Evolutionary conservation across 2,888 invertebrate genomes (phyloP), one percentile per base, ranked within the genome.

Genomic region (Campaea margaritaria): DNA sequence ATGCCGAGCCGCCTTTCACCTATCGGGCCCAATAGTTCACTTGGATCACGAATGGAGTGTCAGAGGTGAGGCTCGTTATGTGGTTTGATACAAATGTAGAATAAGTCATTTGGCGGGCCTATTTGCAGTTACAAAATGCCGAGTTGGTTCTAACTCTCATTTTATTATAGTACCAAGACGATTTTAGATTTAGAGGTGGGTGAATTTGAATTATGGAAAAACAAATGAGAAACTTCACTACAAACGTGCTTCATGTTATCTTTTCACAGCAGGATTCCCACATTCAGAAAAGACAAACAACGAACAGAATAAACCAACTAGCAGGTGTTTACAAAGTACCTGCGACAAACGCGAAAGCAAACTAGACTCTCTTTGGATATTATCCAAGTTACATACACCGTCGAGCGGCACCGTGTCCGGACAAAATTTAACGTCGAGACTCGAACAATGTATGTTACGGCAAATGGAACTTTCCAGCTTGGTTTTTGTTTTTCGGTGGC

Each of bases 21-120:
- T 73, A 81, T 73, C 73, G 70, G 68, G 74, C 70, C 71, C 74
- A 81, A 82, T 80, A 85, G 84, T 84, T 85, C 85, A 83, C 75
- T 76, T 79, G 72, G 75, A 81, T 79, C 86, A 87, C 83, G 83
- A 75, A 72, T 68, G 63, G 65, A 67, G 49, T 78, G 86, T 83
- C 85, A 85, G 70, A 88, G 85, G 81, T 85, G 74, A 82, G 74
- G 67, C 75, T 75, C 75, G 74, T 77, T 75, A 74, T 57, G 49
- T 64, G 67, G 64, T 60, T 65, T 57, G 63, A 46, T 57, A 60
- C 51, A 21, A 64, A 60, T 63, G 39, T 46, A 48, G 55, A 60
- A 55, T 64, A 57, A 54, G 48, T 59, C 31, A 61, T 64, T 63
- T 65, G 14, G 52, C n/a, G 0, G 15, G 45, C 21, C 16, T 27